Conservation (phyloP, 2,888 invertebrate genomes). For the Limnephilus auricula region DNA sequence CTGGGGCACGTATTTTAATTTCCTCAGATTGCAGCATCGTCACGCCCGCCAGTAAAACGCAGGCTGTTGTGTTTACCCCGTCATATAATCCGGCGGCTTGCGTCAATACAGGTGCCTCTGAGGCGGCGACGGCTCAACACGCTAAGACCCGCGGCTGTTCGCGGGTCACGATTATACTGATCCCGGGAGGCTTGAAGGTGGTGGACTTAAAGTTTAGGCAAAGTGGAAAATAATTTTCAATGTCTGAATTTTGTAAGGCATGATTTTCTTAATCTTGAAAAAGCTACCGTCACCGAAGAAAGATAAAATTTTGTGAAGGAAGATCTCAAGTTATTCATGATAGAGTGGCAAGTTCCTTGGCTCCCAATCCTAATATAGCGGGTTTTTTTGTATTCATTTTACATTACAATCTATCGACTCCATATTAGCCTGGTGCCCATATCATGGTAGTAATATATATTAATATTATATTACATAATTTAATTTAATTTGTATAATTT, state of each 20-base stretch:
- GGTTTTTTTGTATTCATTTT: too few relatives aligned
- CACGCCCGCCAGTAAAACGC: not conserved
- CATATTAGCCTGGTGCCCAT: too few relatives aligned
- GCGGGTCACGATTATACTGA: not conserved
- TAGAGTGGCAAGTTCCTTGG: not conserved
- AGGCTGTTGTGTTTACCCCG: slow-evolving; percentile 2
- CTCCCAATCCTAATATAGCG: too few relatives aligned
- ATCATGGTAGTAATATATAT: too few relatives aligned
- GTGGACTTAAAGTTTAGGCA: not conserved
- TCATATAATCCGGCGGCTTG: slow-evolving; percentile 2
- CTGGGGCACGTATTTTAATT: not conserved
- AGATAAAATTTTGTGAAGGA: not conserved
- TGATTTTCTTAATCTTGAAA: not conserved
- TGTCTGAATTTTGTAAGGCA: not conserved
- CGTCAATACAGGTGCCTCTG: slow-evolving; percentile 2
- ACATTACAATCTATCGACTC: too few relatives aligned
- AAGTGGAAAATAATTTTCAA: not conserved
- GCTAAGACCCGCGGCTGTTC: not conserved
- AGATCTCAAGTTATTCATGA: not conserved
- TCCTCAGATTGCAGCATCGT: not conserved
- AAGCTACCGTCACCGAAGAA: not conserved
- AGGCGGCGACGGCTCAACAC: not conserved
- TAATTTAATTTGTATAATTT: too few relatives aligned
- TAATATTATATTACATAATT: too few relatives aligned
- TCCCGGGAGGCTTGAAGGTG: not conserved